Conservation (phyloP, 2,888 invertebrate species). For the Ophion costatus region DNA sequence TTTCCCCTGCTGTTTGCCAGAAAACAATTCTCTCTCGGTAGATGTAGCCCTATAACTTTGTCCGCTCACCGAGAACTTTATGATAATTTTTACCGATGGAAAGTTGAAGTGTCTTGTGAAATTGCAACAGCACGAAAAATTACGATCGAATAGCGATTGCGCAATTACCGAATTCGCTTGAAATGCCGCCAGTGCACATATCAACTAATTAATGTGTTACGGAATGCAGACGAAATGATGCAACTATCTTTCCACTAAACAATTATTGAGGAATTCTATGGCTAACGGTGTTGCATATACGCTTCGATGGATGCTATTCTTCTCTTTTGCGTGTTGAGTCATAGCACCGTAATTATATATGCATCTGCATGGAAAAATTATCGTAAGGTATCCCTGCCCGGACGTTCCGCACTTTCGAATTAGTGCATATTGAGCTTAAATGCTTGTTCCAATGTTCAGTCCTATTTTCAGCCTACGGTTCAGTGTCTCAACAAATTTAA, state of each 20-base stretch:
- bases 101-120: neutral
- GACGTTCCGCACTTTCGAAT: neutral
- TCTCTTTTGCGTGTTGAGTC: neutral
- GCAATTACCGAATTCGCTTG: neutral
- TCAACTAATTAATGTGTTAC: constrained; percentile 14
- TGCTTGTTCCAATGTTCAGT: neutral
- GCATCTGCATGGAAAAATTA: neutral
- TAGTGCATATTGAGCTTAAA: neutral
- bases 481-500: neutral
- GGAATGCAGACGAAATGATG: constrained; percentile 1
- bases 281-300: constrained; percentile 11
- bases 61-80: neutral
- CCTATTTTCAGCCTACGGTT: neutral
- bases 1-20: too few relatives aligned
- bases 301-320: constrained; percentile 19
- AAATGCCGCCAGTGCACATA: neutral
- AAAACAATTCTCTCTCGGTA: too few relatives aligned
- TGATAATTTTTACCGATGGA: neutral
- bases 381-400: neutral
- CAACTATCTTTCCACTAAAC: constrained; percentile 3
- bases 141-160: neutral
- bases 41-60: too few relatives aligned
- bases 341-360: constrained; percentile 13
- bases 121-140: neutral
- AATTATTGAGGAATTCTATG: constrained; percentile 37